Evolutionary conservation across 2,797 vertebrate genomes (phyloP).

Genomic region (Rhinophrynus dorsalis): DNA sequence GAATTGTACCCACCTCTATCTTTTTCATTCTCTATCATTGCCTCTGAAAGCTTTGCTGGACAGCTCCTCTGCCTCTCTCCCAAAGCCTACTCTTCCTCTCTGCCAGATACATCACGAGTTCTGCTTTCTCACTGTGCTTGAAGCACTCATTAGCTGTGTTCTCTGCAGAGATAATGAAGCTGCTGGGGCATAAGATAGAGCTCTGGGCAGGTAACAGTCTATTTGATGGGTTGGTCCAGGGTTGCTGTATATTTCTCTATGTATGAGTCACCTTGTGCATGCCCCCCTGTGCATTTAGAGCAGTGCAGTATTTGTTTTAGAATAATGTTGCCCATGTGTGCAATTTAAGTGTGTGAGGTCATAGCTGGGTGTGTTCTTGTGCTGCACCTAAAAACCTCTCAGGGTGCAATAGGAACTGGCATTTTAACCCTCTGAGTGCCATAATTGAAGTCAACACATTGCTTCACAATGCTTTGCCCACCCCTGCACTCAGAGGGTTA

Average conservation of each 20-base stretch:
- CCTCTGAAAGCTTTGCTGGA: neutral
- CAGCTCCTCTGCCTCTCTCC: constrained; percentile 7
- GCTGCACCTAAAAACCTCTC: too few species aligned
- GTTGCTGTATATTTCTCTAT: neutral
- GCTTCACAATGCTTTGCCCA: too few species aligned
- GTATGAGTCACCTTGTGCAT: neutral
- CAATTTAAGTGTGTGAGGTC: neutral
- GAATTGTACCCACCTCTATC: neutral
- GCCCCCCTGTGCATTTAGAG: neutral
- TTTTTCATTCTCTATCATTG: neutral
- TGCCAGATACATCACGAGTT: neutral
- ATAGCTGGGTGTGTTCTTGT: neutral
- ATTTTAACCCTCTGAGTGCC: too few species aligned
- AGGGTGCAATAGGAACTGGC: too few species aligned
- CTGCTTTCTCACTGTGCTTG: neutral
- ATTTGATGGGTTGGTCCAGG: neutral
- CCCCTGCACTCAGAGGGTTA: too few species aligned
- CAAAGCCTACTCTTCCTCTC: neutral
- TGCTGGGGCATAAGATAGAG: constrained; percentile 23
- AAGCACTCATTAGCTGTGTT: neutral
- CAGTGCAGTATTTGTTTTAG: neutral
- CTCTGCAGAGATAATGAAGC: constrained; percentile 21
- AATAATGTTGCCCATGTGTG: too few species aligned
- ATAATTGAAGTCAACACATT: too few species aligned
- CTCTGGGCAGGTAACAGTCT: constrained; percentile 34